Base-by-base conservation (phyloP, 2,113 vertebrate species). In the Hyla sarda region DNA sequence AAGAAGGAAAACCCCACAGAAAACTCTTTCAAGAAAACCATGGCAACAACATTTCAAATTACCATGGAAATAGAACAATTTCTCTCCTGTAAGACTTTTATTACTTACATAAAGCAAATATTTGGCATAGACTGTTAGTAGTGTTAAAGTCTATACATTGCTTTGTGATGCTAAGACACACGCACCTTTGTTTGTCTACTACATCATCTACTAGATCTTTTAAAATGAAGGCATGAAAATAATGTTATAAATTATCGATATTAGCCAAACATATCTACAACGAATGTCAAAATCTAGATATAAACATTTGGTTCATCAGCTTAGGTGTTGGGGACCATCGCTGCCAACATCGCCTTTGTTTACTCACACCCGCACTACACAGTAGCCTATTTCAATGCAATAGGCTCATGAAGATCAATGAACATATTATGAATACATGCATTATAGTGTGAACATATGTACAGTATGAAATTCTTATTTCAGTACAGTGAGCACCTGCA, bases 61-160 rank as follows among this genome's bases (percentile, higher is more conserved):
- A 82, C 77, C 85, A 87, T 82, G 85, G 78, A 87, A 87, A 87
- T 87, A 62, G 85, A 87, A 87, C 78, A 82, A 74, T 87, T 74
- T 87, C 54, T 87, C 78, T 82, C 34, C 67, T 81, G 77, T 74
- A 87, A 82, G 85, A 87, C 78, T 87, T 82, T 87, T 87, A 82
- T 87, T 74, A 74, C 41, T 73, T 87, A 81, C 67, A 87, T 87
- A 87, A 82, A 87, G 85, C 76, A 87, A 87, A 87, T 73, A 82
- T 82, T 87, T 87, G 85, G 78, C 85, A 87, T 82, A 60, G 77
- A 23, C 85, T 62, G 69, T 82, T 87, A 82, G 67, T 62, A 87
- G 82, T 87, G 78, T 62, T 74, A 87, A 62, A 73, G 37, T 79
- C 41, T 74, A 82, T 74, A 87, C 28, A 74, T 58, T 28, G 41